Base-by-base conservation (phyloP, 2,113 vertebrate species). In the Myodes glareolus region DNA sequence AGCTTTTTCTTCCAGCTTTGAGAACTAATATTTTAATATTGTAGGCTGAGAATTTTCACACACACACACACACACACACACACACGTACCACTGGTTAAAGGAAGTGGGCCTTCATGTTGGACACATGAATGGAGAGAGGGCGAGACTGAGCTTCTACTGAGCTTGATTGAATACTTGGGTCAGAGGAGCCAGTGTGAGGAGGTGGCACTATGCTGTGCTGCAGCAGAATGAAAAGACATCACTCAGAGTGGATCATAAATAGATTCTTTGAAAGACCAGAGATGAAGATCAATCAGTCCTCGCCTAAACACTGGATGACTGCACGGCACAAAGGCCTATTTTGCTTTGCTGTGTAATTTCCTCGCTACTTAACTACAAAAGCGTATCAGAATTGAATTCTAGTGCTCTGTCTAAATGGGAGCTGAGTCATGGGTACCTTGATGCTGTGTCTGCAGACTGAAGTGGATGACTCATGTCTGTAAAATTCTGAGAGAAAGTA, bases 401-500 rank as follows among this genome's bases (percentile, higher is more conserved):
- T 97, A 97, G 97, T 97, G 97, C 97, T 98, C 97, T 97, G 98
- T 98, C 96, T 98, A 98, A 98, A 98, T 97, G 98, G 95, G 95
- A 98, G 98, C 98, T 99, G 99, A 99, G 98, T 99, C 99, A 99
- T 95, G 97, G 98, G 97, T 98, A 98, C 96, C 98, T 98, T 76
- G 80, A 77, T 98, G 98, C 98, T 98, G 97, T 94, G 98, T 98
- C 98, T 98, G 98, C 98, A 98, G 92, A 98, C 98, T 98, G 97
- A 98, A 98, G 98, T 97, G 97, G 98, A 98, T 99, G 99, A 99
- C 97, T 99, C 98, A 99, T 9, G 94, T 98, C 98, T 98, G 98
- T 98, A 98, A 98, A 98, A 98, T 98, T 98, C 98, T 98, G 97
- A 97, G 98, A 97, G 98, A 99, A 99, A 99, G 98, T 98, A 98